Conservation (phyloP, 1,140 invertebrate species). For the Sesamia nonagrioides region DNA sequence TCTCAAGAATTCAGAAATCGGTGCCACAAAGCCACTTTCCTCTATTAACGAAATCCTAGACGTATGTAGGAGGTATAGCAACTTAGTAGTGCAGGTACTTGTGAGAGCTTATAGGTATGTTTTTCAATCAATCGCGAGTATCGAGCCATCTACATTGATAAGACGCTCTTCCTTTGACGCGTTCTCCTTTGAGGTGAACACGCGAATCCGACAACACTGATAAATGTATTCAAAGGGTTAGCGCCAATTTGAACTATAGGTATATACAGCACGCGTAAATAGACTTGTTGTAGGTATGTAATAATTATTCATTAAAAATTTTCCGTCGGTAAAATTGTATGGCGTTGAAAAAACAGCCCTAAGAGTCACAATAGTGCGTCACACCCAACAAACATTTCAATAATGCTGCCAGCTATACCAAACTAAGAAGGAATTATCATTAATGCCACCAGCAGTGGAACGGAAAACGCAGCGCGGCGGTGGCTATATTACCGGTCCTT, state of each 20-base stretch:
- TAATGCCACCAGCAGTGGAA: slow-evolving; percentile 48
- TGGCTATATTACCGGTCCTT: slow-evolving; percentile 32
- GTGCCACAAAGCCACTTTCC: too few relatives aligned
- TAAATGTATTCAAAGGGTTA: slow-evolving; percentile 29
- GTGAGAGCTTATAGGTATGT: neutral
- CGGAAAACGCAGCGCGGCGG: neutral
- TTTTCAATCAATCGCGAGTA: slow-evolving; percentile 43
- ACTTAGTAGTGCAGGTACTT: neutral
- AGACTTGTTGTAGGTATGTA: too few relatives aligned
- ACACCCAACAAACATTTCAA: neutral
- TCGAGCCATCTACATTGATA: slow-evolving; percentile 40
- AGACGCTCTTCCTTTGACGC: slow-evolving; percentile 46
- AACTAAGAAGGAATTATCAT: slow-evolving; percentile 52
- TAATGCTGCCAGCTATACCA: neutral
- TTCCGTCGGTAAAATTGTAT: too few relatives aligned
- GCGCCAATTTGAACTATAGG: neutral
- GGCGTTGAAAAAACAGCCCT: too few relatives aligned
- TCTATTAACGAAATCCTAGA: neutral
- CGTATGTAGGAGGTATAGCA: neutral
- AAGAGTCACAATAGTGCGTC: neutral
- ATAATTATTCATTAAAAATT: too few relatives aligned
- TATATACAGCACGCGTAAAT: neutral
- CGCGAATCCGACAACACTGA: slow-evolving; percentile 18
- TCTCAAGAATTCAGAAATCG: too few relatives aligned
- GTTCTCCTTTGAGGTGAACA: slow-evolving; percentile 24